Evolutionary conservation across 2,888 invertebrate genomes (phyloP), one percentile per base, ranked within the genome.

Genomic region (Stenichneumon culpator): DNA sequence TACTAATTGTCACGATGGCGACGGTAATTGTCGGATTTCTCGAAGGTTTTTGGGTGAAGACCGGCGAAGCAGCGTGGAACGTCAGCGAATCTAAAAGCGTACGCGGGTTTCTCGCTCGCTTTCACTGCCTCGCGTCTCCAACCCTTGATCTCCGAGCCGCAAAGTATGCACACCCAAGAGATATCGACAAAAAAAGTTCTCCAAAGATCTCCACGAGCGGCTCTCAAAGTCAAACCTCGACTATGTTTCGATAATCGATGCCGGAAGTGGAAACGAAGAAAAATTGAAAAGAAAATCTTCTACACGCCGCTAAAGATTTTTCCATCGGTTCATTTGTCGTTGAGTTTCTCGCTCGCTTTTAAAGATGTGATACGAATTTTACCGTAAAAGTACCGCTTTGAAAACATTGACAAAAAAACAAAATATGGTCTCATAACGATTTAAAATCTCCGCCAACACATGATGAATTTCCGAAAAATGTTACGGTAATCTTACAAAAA

Each of bases 1-100:
- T 92, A 92, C 92, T 93, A 92, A 93, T 93, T 93, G 93, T 93
- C 92, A 92, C 44, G 91, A 93, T 92, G 91, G 90, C 91, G 92
- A 91, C 91, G 91, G 32, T 93, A 92, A 93, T 93, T 92, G 92
- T 90, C 92, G 89, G 89, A 88, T 91, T 91, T 89, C 90, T 90
- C 88, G 83, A 88, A 87, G 90, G 90, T 92, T 86, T 86, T 89
- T 89, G 87, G 86, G 22, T 19, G 60, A 60, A 70, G 60, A 28
- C 54, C 77, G 54, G 54, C n/a, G 36, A 28, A 32, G 44, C 25
- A 63, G 67, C 67, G 72, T 25, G 77, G 82, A 82, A 79, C 85
- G 85, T 79, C 74, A 67, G 82, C 39, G 70, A 70, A 81, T 83
- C 83, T 83, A 86, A 86, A 83, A 86, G 80, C 83, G 83, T 86